Percentiles rank a stretch among this genome's conserved stretches.
These are phyloP conservation scores for Lordiphosa fenestrarum DNA, from an alignment of 2,888 invertebrate species.

Conservation along the genomic window DNA sequence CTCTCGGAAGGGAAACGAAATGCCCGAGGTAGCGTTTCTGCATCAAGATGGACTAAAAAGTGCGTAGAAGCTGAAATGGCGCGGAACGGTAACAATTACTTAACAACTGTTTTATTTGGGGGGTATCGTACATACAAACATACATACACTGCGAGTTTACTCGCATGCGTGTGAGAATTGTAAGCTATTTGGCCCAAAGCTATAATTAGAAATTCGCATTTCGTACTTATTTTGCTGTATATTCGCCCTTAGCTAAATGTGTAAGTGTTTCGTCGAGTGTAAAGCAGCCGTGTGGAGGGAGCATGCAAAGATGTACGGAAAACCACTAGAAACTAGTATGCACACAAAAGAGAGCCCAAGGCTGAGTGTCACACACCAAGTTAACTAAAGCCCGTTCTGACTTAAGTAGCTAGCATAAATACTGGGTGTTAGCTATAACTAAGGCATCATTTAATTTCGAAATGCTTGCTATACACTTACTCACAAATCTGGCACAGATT, in stretches of 20 bases:
- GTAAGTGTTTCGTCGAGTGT: constrained; percentile 24
- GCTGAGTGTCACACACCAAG: constrained; percentile 13
- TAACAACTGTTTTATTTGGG: constrained; percentile 29
- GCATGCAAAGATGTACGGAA: constrained; percentile 2
- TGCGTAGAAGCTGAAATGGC: constrained; percentile 63
- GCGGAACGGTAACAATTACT: constrained; percentile 59
- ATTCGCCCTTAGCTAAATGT: constrained; percentile 34
- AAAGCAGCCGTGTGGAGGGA: constrained; percentile 21
- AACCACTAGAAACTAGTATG: constrained; percentile 5
- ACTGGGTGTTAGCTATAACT: neutral
- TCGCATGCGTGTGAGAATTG: constrained; percentile 46
- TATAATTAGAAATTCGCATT: constrained; percentile 47
- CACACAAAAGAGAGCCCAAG: constrained; percentile 9
- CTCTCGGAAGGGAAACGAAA: constrained; percentile 10
- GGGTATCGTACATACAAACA: constrained; percentile 27
- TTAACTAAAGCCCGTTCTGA: constrained; percentile 8
- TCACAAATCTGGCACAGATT: constrained; percentile 2
- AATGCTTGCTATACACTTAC: no score
- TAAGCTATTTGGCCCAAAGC: constrained; percentile 29
- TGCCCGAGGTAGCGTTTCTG: constrained; percentile 68
- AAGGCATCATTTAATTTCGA: constrained; percentile 2
- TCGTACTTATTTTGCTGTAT: constrained; percentile 35
- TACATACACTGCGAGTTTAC: constrained; percentile 5
- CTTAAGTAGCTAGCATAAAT: neutral
- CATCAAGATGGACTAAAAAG: constrained; percentile 64